Evolutionary conservation across 2,113 vertebrate species (phyloP), one percentile per base, ranked within the genome.

Genomic region (Grallaria varia): DNA sequence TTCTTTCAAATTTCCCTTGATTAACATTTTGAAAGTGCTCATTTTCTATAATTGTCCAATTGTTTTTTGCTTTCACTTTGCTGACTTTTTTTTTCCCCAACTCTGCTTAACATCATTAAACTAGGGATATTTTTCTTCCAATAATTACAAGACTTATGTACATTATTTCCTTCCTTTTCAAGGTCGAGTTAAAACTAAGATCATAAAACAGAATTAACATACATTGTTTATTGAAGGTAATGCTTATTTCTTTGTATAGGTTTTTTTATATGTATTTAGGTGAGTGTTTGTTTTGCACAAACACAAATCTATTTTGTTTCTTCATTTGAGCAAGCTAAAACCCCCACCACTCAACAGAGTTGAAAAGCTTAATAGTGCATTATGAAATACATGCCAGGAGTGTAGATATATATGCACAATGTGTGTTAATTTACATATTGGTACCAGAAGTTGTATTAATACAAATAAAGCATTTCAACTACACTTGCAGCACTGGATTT

Each of bases 321-420:
- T 93, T 94, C 59, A 92, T 91, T 96, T 95, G 53, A 95, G 40
- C 9, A 84, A 95, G 59, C 47, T 87, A 90, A 87, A 92, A 47
- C 0, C 4, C 2, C 2, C 49, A 40, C 5, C 37, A 93, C 84
- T 84, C 78, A 96, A 49, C 4, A 95, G 25, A 67, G 8, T 20
- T 94, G 58, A 93, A 95, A 95, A 83, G 42, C 67, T 94, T 93
- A 91, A 86, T 63, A 93, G 30, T 74, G 8, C 9, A n/a, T 83
- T 89, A 66, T 62, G 71, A 96, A 97, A 89, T 95, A 85, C 77
- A 91, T 60, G 77, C 85, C 72, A 92, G 10, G 67, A 96, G 14
- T 23, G 49, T 50, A 92, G 75, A 94, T 94, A 95, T 93, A 95
- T 37, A 59, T 66, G 39, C 4, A 44, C 10, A 96, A 21, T 13